Base-by-base conservation (phyloP, 2,888 invertebrate species). In the Epinotia bilunana region DNA sequence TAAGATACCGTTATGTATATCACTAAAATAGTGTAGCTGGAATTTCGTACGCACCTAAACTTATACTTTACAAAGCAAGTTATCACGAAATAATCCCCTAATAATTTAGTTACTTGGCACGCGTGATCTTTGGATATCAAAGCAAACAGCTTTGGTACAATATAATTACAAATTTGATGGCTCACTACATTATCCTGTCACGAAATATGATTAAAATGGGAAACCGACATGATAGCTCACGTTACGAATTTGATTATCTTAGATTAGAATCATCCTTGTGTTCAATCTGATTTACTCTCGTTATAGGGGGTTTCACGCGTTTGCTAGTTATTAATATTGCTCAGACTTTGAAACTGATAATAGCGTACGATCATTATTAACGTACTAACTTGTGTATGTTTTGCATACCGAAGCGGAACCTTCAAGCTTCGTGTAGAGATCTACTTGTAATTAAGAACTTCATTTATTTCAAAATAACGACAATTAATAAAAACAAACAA, bases 161-260 rank as follows among this genome's bases (percentile, higher is more conserved):
- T 71, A 46, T 75, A 72, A 71, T 74, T 72, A 75, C 72, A 75
- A 75, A 46, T 75, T 67, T 57, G 75, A 71, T 13, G 28, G 60
- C 12, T 72, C 9, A 28, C 69, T 63, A 74, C 43, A 61, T 61
- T 71, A 60, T 64, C 20, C 7, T 46, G 70, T 65, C 74, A 72
- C 64, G 70, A 75, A 72, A 75, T 75, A 72, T 67, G 61, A 75
- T 75, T 75, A 75, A 75, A 75, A 75, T 75, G 75, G 75, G 72
- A 67, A 75, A 72, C 72, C 72, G 65, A 76, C 63, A 68, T 75
- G 68, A 67, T 76, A 69, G 33, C 63, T 72, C 55, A 20, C 13
- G 58, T 67, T 57, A 33, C 58, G 58, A 72, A 76, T 72, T 76
- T 69, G 63, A 72, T 76, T 76, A 72, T 72, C 67, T 68, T 43